A percentile compares a stretch with the other conserved stretches of the same genome.
Conservation (phyloP, 2,888 invertebrate genomes). For the Sylvicola cinctus region DNA sequence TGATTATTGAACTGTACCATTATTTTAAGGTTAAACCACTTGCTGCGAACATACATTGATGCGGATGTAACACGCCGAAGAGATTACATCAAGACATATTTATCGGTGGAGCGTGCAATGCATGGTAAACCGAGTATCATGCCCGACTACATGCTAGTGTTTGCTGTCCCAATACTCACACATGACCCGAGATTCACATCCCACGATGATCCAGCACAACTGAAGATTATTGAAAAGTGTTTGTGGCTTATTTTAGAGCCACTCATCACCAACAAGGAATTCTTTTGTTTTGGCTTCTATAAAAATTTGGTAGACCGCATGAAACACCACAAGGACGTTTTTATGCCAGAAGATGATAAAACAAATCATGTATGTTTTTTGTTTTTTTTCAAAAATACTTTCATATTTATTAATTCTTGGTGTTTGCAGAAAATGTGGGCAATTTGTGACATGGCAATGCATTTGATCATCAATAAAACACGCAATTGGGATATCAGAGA, state of each 20-base stretch:
- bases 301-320: conserved; percentile 83
- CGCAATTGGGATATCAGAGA: conserved; percentile 77
- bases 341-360: conserved; percentile 60
- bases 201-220: conserved; percentile 51
- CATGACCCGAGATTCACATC: conserved; percentile 71
- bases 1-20: not conserved
- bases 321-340: conserved; percentile 83
- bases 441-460: conserved; percentile 84
- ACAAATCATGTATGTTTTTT: conserved; percentile 30
- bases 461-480: conserved; percentile 71
- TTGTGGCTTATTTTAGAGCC: conserved; percentile 91
- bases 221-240: conserved; percentile 66
- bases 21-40: conserved; percentile 17
- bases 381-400: no score
- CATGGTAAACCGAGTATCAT: conserved; percentile 69
- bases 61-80: conserved; percentile 76
- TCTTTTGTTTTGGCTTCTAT: conserved; percentile 88
- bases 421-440: conserved; percentile 79
- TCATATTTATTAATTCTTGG: conserved; percentile 7
- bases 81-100: conserved; percentile 74
- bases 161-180: conserved; percentile 88
- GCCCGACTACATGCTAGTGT: conserved; percentile 94
- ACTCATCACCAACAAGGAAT: conserved; percentile 78
- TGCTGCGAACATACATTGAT: conserved; percentile 61
- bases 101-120: conserved; percentile 33